Conservation (phyloP, 2,113 vertebrate species). For the Nibea coibor region DNA sequence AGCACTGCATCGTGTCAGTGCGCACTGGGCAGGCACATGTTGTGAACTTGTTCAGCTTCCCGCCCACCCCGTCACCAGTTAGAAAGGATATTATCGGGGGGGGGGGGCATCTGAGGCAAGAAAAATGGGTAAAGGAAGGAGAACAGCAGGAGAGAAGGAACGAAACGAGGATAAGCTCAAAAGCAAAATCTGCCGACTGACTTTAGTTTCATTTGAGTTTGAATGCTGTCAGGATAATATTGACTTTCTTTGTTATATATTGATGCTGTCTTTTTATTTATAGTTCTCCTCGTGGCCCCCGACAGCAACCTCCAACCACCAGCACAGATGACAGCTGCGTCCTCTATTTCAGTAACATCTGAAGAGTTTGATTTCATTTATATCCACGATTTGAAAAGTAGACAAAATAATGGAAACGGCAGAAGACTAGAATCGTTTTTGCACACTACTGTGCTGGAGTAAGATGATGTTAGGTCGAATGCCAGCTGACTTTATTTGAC, state of each 20-base stretch:
- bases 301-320: conserved; percentile 31
- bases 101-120: neutral
- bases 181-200: neutral
- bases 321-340: conserved; percentile 26
- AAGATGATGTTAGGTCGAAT: neutral
- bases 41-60: conserved; percentile 37
- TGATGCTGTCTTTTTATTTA: conserved; percentile 44
- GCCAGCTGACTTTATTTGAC: neutral
- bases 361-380: conserved; percentile 24
- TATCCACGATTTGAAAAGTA: neutral
- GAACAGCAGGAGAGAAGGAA: neutral
- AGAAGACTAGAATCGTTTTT: neutral
- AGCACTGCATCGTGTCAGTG: conserved; percentile 42
- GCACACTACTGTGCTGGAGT: neutral
- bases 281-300: conserved; percentile 27
- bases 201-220: neutral
- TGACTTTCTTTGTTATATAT: conserved; percentile 31
- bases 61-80: conserved; percentile 5
- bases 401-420: neutral
- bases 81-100: neutral
- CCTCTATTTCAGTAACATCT: conserved; percentile 31
- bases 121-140: neutral
- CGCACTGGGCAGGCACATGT: conserved; percentile 43
- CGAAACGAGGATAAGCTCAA: neutral
- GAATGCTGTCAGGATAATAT: conserved; percentile 27